Percentiles rank a stretch among this genome's conserved stretches.
phyloP scores from a whole-genome alignment of 1,140 invertebrate genomes.

The Panulirus ornatus region DNA sequence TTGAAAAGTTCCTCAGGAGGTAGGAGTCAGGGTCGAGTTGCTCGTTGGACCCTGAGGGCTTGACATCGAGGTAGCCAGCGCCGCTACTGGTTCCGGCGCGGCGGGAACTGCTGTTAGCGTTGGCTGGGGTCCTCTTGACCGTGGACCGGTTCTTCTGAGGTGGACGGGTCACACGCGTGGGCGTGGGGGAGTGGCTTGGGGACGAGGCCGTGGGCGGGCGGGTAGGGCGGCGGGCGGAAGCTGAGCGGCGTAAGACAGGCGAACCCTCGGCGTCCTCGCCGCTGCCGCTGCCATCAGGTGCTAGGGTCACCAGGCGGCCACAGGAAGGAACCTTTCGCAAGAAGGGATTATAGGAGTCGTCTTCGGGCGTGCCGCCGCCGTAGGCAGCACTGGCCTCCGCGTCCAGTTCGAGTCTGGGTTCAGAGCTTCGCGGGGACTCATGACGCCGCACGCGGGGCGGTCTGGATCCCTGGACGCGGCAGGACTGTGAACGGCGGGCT shows the following conservation, averaged over 20 bases:
- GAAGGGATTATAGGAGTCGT: constrained; percentile 74
- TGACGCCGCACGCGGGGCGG: constrained; percentile 54
- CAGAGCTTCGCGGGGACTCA: constrained; percentile 52
- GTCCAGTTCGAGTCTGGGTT: constrained; percentile 52
- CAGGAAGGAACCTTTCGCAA: constrained; percentile 74
- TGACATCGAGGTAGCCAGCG: constrained; percentile 69
- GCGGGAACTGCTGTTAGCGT: constrained; percentile 2
- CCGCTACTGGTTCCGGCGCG: constrained; percentile 5
- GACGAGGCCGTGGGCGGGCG: constrained; percentile 53
- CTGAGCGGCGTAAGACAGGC: constrained; percentile 67
- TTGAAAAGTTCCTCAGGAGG: constrained; percentile 74
- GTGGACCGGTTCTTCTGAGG: constrained; percentile 55
- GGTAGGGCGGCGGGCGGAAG: constrained; percentile 73
- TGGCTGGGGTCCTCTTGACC: constrained; percentile 31
- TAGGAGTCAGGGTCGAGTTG: constrained; percentile 74
- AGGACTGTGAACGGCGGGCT: constrained; percentile 74
- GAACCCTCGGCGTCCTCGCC: constrained; percentile 65
- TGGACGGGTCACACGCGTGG: constrained; percentile 68
- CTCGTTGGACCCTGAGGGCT: constrained; percentile 67
- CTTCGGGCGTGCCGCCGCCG: constrained; percentile 39
- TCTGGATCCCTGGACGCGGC: constrained; percentile 75
- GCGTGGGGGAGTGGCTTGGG: constrained; percentile 73
- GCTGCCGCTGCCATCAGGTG: constrained; percentile 54
- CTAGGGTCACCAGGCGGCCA: constrained; percentile 70
- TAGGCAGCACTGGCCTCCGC: constrained; percentile 41